Base-by-base conservation (phyloP, 2,888 invertebrate genomes). In the Endomychus coccineus region DNA sequence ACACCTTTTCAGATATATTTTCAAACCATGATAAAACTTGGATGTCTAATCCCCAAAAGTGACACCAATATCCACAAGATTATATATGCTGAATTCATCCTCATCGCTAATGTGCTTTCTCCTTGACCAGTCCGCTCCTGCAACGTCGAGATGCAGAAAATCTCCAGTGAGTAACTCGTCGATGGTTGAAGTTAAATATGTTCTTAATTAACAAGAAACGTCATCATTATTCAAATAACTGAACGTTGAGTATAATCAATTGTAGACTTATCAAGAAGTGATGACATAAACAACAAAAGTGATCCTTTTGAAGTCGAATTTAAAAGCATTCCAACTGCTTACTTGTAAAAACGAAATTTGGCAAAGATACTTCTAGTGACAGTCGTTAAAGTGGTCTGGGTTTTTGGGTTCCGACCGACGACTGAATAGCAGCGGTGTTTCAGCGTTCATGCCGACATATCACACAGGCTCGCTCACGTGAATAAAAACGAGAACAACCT, bases 401-500 rank as follows among this genome's bases (percentile, higher is more conserved):
- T 36, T 29, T 30, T 30, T 36, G 36, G 16, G 16, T 23, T 36
- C 25, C 23, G 11, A 7, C 15, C 10, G 16, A 23, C 23, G 2
- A 16, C 24, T 32, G 15, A 45, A 48, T 48, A 39, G 42, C 44
- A 36, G 36, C 43, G 37, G 35, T 42, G 40, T 45, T 41, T 41
- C 38, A 39, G 42, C 40, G 43, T 42, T 46, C 46, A 48, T 42
- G 48, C 51, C 50, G 50, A 52, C 54, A 49, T 52, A 53, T 53
- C 48, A 42, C 47, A 42, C 34, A 12, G 34, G 31, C 47, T 27
- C 40, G 44, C 40, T 42, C 45, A 30, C 24, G 34, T 19, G 28
- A 43, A 48, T 52, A 55, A 55, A 56, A 56, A 56, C 52, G 52
- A 50, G 52, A 55, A 52, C 56, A 54, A 45, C 54, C 48, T 50